phyloP scores from a whole-genome alignment of 2,797 vertebrate genomes.

The Syngnathus rostellatus region DNA sequence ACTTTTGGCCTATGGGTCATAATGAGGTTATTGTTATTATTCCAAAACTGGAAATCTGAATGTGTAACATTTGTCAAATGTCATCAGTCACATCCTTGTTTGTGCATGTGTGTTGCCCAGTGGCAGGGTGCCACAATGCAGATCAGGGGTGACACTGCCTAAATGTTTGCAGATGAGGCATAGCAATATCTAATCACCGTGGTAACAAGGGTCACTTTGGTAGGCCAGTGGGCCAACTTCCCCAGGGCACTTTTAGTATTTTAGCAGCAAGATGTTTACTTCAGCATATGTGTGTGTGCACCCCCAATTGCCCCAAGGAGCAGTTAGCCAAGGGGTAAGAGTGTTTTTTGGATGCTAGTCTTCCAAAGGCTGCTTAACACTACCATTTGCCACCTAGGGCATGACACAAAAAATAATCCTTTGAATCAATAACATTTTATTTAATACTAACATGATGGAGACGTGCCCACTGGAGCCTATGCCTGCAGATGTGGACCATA shows the following conservation, averaged over 20 bases:
- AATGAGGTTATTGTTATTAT: background rate
- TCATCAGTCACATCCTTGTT: background rate
- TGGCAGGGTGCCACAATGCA: constrained; percentile 44
- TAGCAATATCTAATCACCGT: constrained; percentile 69
- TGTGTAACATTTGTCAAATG: background rate
- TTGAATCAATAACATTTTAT: background rate
- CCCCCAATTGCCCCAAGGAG: constrained; percentile 45
- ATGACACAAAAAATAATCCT: too few species aligned
- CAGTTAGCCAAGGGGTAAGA: constrained; percentile 64
- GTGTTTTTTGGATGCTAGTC: constrained; percentile 40
- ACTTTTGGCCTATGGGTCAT: too few species aligned
- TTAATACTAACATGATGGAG: background rate
- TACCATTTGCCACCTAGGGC: background rate
- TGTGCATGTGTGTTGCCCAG: constrained; percentile 2
- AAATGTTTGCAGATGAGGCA: constrained; percentile 81
- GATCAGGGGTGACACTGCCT: constrained; percentile 66
- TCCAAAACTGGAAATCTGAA: background rate
- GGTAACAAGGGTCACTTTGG: constrained; percentile 63
- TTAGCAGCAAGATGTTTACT: constrained; percentile 68
- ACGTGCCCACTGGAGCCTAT: too few species aligned
- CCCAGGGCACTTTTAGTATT: constrained; percentile 45
- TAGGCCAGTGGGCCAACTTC: constrained; percentile 47
- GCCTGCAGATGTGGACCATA: too few species aligned
- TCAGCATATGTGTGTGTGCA: constrained; percentile 23
- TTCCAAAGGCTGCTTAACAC: constrained; percentile 46